A percentile compares a stretch with the other conserved stretches of the same genome.
Evolutionary conservation across 92 coral and sea anemone species (phyloP).

Genomic region (Siderastrea siderea): DNA sequence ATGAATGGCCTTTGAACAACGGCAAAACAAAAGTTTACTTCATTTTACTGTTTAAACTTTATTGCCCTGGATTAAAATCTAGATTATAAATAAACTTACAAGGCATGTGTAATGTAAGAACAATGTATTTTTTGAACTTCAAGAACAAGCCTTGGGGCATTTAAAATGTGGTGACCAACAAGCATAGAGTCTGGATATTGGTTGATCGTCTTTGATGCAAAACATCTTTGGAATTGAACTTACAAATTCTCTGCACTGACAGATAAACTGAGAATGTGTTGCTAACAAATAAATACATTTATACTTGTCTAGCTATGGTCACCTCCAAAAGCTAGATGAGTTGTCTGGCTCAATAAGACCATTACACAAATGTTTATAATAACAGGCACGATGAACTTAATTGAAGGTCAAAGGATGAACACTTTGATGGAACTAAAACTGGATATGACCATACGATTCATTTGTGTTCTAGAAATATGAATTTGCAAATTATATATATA

Average conservation of each 20-base stretch:
- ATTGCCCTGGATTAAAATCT: slow-evolving; percentile 55
- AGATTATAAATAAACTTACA: slow-evolving; percentile 53
- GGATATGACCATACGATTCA: neutral
- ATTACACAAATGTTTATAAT: slow-evolving; percentile 23
- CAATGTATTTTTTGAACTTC: slow-evolving; percentile 1
- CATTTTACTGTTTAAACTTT: slow-evolving; percentile 35
- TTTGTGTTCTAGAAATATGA: slow-evolving; percentile 65
- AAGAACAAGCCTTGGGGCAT: slow-evolving; percentile 3
- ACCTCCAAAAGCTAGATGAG: neutral
- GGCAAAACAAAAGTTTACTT: neutral
- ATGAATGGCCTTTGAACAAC: neutral
- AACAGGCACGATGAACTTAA: slow-evolving; percentile 27
- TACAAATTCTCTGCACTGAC: slow-evolving; percentile 11
- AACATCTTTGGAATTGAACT: slow-evolving; percentile 3
- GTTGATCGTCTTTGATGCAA: neutral
- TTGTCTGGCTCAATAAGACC: neutral
- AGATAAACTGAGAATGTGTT: neutral
- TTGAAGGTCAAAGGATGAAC: slow-evolving; percentile 17
- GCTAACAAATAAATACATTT: slow-evolving; percentile 23
- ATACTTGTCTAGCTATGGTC: neutral
- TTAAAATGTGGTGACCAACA: slow-evolving; percentile 5
- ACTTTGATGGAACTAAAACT: slow-evolving; percentile 6
- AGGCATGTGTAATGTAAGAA: slow-evolving; percentile 24
- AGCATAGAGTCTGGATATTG: slow-evolving; percentile 5
- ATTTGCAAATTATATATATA: slow-evolving; percentile 76